These are phyloP conservation scores for Ammodytes marinus DNA, from an alignment of 2,113 vertebrate species.

Conservation along the genomic window DNA sequence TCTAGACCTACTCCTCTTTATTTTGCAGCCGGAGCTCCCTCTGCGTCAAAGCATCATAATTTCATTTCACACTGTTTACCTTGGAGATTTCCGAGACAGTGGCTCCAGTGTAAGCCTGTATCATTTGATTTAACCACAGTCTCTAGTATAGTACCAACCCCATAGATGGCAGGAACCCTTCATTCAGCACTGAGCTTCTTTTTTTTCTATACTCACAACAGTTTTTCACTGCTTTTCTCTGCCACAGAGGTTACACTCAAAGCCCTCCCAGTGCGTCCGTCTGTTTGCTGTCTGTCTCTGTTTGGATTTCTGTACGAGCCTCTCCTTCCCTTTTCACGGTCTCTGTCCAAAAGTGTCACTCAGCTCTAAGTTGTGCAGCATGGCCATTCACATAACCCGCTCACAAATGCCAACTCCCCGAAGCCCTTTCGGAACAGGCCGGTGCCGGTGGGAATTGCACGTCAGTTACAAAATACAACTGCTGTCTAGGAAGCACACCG, in stretches of 20 bases:
- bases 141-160: conserved; percentile 1
- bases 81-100: conserved; percentile 40
- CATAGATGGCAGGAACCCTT: conserved; percentile 35
- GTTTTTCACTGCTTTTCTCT: conserved; percentile 45
- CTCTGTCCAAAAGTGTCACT: conserved; percentile 74
- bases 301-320: conserved; percentile 58
- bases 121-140: conserved; percentile 28
- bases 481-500: conserved; percentile 23
- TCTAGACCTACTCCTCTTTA: conserved; percentile 18
- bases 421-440: conserved; percentile 21
- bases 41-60: conserved; percentile 34
- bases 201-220: conserved; percentile 9
- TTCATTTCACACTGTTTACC: conserved; percentile 58
- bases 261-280: conserved; percentile 52
- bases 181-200: conserved; percentile 30
- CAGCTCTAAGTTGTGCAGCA: conserved; percentile 64
- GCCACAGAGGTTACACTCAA: conserved; percentile 31
- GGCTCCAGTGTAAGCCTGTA: conserved; percentile 38
- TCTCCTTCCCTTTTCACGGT: conserved; percentile 61
- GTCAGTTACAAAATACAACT: conserved; percentile 33
- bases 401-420: conserved; percentile 47
- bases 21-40: conserved; percentile 29
- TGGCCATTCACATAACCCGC: conserved; percentile 46
- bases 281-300: conserved; percentile 65
- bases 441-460: neutral